phyloP scores from a whole-genome alignment of 2,113 vertebrate genomes.

The Trinectes maculatus region DNA sequence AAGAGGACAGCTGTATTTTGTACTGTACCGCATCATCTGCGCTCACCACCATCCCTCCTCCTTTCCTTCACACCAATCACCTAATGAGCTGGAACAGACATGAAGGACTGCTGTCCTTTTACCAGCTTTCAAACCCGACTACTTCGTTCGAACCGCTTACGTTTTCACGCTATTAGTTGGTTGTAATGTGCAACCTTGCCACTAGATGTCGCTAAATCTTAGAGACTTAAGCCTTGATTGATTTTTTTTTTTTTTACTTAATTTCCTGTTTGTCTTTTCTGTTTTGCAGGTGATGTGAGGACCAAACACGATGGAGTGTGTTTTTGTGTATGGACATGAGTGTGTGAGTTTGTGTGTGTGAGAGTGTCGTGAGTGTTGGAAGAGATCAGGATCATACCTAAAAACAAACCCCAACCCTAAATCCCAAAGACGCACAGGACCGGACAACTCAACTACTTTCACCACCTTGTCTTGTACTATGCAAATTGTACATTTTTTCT shows the following conservation, averaged over 20 bases:
- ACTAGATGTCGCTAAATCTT: not conserved
- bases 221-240: not conserved
- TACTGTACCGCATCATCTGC: conserved; percentile 7
- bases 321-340: not conserved
- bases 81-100: conserved; percentile 49
- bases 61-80: conserved; percentile 6
- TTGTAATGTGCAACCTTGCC: not conserved
- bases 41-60: conserved; percentile 4
- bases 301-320: conserved; percentile 16
- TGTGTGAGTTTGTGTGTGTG: not conserved
- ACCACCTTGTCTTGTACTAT: conserved; percentile 90
- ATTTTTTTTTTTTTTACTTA: not conserved
- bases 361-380: not conserved
- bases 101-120: conserved; percentile 38
- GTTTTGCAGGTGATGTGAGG: conserved; percentile 79
- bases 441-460: conserved; percentile 80
- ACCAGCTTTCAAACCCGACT: conserved; percentile 52
- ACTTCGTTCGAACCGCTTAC: conserved; percentile 18
- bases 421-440: conserved; percentile 90
- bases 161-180: conserved; percentile 4
- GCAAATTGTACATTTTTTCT: conserved; percentile 94
- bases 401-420: conserved; percentile 69
- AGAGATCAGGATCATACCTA: conserved; percentile 50
- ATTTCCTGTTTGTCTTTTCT: not conserved
- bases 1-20: conserved; percentile 22